Evolutionary conservation across 2,797 vertebrate genomes (phyloP), one percentile per base, ranked within the genome.

Genomic region (Sebastes variabilis): DNA sequence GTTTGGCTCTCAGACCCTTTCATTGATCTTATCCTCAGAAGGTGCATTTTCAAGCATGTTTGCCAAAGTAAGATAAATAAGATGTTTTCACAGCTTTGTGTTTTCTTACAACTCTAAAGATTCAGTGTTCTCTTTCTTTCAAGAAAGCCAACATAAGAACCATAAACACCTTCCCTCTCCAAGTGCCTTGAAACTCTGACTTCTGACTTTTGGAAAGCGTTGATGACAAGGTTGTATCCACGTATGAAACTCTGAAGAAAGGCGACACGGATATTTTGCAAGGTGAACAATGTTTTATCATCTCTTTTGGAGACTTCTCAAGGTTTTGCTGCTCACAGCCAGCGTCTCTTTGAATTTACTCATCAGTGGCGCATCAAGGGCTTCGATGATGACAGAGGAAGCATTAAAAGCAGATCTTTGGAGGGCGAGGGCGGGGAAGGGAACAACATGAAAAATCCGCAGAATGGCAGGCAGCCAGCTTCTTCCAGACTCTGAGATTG

Each of bases 331-430:
- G 16, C 79, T 77, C 30, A 20, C 66, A 82, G 88, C 56, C 72
- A 71, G 58, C 18, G 6, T 16, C 42, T 55, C 79, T 88, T 81
- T 90, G 85, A 85, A 82, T 88, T 70, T 72, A 30, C 77, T 89
- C 79, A 86, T 87, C 86, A 88, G 68, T 46, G 70, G 70, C 2
- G 18, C 84, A 84, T 88, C 87, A 89, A 89, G 84, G 75, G 36
- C 60, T 16, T 32, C 6, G 7, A 13, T 29, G 77, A 74, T 42
- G 83, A 87, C 59, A 67, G 76, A 75, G 65, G 18, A 70, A 83
- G 64, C 52, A 62, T 80, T 71, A 77, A 79, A 75, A 79, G 75
- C 46, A 67, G 30, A 72, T 88, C 70, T 84, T 80, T 38, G 61
- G 72, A 82, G 69, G 82, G 73, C 2, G 27, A 56, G 14, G 66